Evolutionary conservation across 2,888 invertebrate species (phyloP).

Genomic region (Nowickia ferox): DNA sequence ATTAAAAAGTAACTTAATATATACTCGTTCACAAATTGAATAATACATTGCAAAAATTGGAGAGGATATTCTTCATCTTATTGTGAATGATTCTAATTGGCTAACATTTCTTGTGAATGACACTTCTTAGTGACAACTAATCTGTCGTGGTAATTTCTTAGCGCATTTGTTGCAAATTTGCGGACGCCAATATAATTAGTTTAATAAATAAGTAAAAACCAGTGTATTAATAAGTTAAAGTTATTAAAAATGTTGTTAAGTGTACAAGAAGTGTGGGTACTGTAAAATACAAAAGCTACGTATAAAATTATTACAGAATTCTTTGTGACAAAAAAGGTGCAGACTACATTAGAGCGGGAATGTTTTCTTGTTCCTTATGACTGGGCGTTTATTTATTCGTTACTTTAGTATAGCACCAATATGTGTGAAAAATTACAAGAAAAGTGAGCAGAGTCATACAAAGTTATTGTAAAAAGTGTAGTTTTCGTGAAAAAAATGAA

Average conservation of each 20-base stretch:
- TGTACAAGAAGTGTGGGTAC: not conserved
- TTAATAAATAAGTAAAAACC: constrained; percentile 13
- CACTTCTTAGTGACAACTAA: not conserved
- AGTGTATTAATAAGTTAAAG: not conserved
- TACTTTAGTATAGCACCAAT: no score
- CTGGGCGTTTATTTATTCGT: no score
- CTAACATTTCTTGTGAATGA: constrained; percentile 3
- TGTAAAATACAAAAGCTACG: not conserved
- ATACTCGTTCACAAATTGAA: no score
- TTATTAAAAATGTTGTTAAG: constrained; percentile 17
- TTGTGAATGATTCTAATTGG: constrained; percentile 17
- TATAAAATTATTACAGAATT: constrained; percentile 8
- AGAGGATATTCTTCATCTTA: not conserved
- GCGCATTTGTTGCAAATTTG: not conserved
- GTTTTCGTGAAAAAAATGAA: no score
- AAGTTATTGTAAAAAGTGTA: no score
- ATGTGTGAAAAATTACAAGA: no score
- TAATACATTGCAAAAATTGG: no score
- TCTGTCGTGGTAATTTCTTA: constrained; percentile 9
- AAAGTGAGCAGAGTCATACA: no score
- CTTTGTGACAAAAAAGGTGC: not conserved
- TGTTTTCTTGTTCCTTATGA: not conserved
- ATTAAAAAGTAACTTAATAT: no score
- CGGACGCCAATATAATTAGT: not conserved
- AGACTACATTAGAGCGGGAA: constrained; percentile 2